Conservation (phyloP, 2,797 vertebrate genomes). For the Scleropages formosus region DNA sequence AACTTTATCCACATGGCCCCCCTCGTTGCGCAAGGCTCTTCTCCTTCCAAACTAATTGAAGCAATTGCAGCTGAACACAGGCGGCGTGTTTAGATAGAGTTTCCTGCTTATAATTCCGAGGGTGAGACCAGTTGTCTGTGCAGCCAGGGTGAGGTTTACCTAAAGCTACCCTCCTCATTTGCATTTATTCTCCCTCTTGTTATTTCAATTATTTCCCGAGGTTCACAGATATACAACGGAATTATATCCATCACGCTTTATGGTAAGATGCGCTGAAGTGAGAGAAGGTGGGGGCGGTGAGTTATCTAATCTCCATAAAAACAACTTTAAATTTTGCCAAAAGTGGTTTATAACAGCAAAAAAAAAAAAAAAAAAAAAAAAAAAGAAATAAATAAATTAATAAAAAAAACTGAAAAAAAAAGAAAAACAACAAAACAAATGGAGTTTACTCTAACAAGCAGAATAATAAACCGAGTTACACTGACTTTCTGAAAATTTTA, state of each 20-base stretch:
- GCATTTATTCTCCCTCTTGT: slow-evolving; percentile 67
- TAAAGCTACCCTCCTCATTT: slow-evolving; percentile 67
- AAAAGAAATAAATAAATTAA: too few relatives aligned
- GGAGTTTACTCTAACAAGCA: too few relatives aligned
- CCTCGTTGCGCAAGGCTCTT: slow-evolving; percentile 57
- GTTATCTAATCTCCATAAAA: slow-evolving; percentile 27
- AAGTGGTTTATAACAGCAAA: not conserved
- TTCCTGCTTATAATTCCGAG: slow-evolving; percentile 66
- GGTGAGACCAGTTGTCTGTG: slow-evolving; percentile 64
- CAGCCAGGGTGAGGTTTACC: slow-evolving; percentile 71
- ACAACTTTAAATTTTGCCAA: not conserved
- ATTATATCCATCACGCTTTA: slow-evolving; percentile 61
- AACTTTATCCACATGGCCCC: slow-evolving; percentile 68
- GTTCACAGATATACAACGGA: slow-evolving; percentile 41
- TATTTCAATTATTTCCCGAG: slow-evolving; percentile 66
- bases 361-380: too few relatives aligned
- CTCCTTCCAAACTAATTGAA: slow-evolving; percentile 73
- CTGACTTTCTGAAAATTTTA: too few relatives aligned
- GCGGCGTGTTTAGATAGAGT: slow-evolving; percentile 62
- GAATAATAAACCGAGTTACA: too few relatives aligned
- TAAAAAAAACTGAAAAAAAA: not conserved
- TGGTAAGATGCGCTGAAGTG: slow-evolving; percentile 43
- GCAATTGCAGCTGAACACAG: slow-evolving; percentile 74
- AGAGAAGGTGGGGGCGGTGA: slow-evolving; percentile 12
- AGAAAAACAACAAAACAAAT: not conserved